Evolutionary conservation across 2,797 vertebrate genomes (phyloP).

Genomic region (Rachycentron canadum): DNA sequence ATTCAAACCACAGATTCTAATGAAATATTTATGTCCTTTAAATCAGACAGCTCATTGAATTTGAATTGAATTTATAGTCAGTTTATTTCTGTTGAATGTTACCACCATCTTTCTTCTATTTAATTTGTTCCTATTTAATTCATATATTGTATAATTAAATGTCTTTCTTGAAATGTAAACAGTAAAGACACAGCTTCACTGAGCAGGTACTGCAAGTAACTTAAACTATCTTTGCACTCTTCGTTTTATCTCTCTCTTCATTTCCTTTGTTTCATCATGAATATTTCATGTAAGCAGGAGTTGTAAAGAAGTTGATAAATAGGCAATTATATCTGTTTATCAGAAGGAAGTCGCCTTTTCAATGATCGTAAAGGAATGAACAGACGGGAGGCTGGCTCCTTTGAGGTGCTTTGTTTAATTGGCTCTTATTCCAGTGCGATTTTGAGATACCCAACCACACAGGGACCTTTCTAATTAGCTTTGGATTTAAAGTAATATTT

Average conservation of each 20-base stretch:
- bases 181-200: not conserved
- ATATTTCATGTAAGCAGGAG: slow-evolving; percentile 52
- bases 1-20: not conserved
- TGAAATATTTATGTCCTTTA: too few species aligned
- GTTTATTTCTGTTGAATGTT: not conserved
- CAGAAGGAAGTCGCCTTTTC: slow-evolving; percentile 22
- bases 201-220: not conserved
- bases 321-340: slow-evolving; percentile 66
- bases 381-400: slow-evolving; percentile 30
- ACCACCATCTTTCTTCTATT: not conserved
- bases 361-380: slow-evolving; percentile 32
- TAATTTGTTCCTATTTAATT: not conserved
- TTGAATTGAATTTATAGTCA: not conserved
- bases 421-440: slow-evolving; percentile 22
- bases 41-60: too few species aligned
- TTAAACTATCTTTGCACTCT: not conserved
- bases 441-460: not conserved
- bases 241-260: slow-evolving; percentile 3
- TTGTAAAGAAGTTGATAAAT: slow-evolving; percentile 48
- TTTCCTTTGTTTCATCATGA: slow-evolving; percentile 38
- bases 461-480: slow-evolving; percentile 20
- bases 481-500: slow-evolving; percentile 19
- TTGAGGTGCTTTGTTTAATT: slow-evolving; percentile 55
- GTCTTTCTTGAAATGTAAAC: too few species aligned
- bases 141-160: not conserved